Conservation (phyloP, 2,797 vertebrate genomes). For the Enteromius viviparus region DNA sequence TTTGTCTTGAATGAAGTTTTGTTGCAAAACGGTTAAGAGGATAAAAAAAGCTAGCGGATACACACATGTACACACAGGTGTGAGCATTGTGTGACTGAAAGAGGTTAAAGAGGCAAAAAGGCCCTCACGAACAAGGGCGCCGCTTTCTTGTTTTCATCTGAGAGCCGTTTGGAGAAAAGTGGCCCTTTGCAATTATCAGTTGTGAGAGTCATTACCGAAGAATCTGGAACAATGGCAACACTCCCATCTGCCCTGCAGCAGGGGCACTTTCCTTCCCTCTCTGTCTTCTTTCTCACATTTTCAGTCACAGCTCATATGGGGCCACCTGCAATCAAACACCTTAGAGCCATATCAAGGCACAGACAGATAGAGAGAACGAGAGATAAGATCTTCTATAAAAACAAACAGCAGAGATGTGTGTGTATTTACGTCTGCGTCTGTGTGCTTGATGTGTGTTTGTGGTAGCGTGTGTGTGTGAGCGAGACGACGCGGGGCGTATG, state of each 20-base stretch:
- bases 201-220: conserved; percentile 79
- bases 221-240: conserved; percentile 73
- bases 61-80: conserved; percentile 6
- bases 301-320: conserved; percentile 20
- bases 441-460: conserved; percentile 48
- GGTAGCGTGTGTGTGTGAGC: conserved; percentile 15
- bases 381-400: conserved; percentile 36
- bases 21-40: not conserved
- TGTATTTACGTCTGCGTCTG: conserved; percentile 34
- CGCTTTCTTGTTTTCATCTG: conserved; percentile 13
- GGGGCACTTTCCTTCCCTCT: conserved; percentile 45
- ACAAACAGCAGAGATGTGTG: conserved; percentile 18
- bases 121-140: not conserved
- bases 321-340: conserved; percentile 44
- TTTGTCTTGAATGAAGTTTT: conserved; percentile 1
- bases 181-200: conserved; percentile 68
- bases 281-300: conserved; percentile 31
- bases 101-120: conserved; percentile 20
- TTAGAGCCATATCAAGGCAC: conserved; percentile 26
- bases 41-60: not conserved
- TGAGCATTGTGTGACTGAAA: conserved; percentile 13
- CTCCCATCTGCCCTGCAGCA: conserved; percentile 61
- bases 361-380: not conserved
- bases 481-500: conserved; percentile 26
- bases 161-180: conserved; percentile 55